A percentile compares a stretch with the other conserved stretches of the same genome.
phyloP scores from a whole-genome alignment of 2,888 invertebrate genomes.

The Perizoma flavofasciatum region DNA sequence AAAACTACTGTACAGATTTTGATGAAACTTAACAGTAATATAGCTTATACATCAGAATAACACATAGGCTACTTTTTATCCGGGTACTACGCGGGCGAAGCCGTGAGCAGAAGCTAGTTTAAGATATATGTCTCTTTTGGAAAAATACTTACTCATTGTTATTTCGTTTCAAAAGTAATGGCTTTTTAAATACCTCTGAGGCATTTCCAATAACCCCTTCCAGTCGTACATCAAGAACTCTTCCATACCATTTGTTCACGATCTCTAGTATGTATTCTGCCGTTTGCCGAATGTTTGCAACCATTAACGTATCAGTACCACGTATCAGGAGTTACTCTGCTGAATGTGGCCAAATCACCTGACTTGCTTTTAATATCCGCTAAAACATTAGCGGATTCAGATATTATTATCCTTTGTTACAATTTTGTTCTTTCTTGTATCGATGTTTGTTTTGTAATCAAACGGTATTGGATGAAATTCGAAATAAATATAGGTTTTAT shows the following conservation, averaged over 20 bases:
- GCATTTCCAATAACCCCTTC: conserved; percentile 16
- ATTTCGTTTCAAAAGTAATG: conserved; percentile 13
- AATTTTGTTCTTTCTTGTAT: too few relatives aligned
- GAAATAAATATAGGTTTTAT: too few relatives aligned
- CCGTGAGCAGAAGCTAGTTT: too few relatives aligned
- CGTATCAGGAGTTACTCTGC: conserved; percentile 4
- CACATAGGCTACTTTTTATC: too few relatives aligned
- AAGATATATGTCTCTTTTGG: too few relatives aligned
- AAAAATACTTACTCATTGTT: not conserved
- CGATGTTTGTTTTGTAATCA: too few relatives aligned
- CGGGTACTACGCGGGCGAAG: too few relatives aligned
- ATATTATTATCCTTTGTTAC: not conserved
- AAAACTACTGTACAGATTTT: too few relatives aligned
- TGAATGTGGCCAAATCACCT: conserved; percentile 21
- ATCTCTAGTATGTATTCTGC: conserved; percentile 6
- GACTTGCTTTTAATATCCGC: not conserved
- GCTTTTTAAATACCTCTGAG: conserved; percentile 17
- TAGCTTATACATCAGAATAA: too few relatives aligned
- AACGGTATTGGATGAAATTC: too few relatives aligned
- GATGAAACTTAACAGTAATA: too few relatives aligned
- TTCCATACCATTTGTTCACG: conserved; percentile 27
- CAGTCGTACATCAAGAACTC: conserved; percentile 19
- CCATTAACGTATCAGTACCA: conserved; percentile 25
- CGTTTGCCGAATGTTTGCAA: conserved; percentile 21
- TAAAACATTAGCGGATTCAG: conserved; percentile 7